A percentile compares a stretch with the other conserved stretches of the same genome.
phyloP scores from a whole-genome alignment of 2,113 vertebrate species.

The Scytalopus superciliaris region DNA sequence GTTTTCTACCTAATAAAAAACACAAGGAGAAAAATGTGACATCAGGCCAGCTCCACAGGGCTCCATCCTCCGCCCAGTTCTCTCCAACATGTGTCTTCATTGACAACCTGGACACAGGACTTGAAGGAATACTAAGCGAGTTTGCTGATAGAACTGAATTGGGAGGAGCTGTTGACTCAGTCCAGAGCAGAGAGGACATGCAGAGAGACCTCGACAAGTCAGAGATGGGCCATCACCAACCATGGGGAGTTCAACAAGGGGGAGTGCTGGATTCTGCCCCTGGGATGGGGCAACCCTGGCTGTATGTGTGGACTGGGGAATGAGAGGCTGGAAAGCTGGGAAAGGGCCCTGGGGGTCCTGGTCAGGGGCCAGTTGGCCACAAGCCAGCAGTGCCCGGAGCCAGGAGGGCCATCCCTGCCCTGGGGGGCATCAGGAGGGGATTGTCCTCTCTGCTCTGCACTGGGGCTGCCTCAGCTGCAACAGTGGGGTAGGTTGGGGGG shows the following conservation, averaged over 20 bases:
- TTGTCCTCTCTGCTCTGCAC: neutral
- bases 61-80: neutral
- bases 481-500: neutral
- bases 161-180: neutral
- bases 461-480: neutral
- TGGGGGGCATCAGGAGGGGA: neutral
- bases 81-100: neutral
- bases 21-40: neutral
- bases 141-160: neutral
- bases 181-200: neutral
- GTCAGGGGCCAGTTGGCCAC: neutral
- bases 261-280: neutral
- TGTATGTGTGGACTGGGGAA: neutral
- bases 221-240: neutral
- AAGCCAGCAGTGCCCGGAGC: neutral
- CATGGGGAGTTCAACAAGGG: neutral
- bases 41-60: neutral
- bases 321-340: neutral
- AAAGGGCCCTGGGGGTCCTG: neutral
- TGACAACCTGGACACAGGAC: neutral
- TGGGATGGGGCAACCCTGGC: neutral
- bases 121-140: neutral
- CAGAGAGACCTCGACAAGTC: neutral
- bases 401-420: neutral
- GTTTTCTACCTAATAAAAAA: constrained; percentile 23